A percentile compares a stretch with the other conserved stretches of the same genome.
Evolutionary conservation across 2,797 vertebrate species (phyloP).

Genomic region (Manis crassicaudata): DNA sequence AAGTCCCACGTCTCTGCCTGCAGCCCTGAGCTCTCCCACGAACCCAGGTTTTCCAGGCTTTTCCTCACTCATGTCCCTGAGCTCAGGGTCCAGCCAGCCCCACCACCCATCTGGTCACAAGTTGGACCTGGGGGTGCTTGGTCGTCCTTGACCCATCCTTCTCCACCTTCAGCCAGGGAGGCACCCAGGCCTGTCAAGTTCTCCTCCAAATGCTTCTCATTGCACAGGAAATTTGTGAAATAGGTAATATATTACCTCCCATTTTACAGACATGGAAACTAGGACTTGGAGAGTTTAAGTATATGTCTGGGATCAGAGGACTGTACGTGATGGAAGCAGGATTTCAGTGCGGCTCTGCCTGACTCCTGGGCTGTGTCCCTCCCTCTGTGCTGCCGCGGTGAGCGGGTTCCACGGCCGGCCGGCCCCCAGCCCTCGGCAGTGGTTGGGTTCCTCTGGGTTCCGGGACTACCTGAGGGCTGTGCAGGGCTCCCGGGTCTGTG

Average conservation of each 20-base stretch:
- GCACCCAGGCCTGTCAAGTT: not conserved
- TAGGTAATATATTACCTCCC: not conserved
- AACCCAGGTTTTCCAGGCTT: not conserved
- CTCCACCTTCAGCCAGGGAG: not conserved
- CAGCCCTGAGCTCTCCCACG: not conserved
- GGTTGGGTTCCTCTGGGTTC: not conserved
- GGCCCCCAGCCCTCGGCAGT: not conserved
- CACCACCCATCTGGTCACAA: not conserved
- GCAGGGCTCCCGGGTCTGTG: too few species aligned
- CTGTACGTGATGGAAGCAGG: not conserved
- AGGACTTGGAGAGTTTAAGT: not conserved
- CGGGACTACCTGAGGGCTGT: not conserved
- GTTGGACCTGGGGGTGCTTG: not conserved
- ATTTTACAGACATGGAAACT: not conserved
- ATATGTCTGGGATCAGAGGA: not conserved
- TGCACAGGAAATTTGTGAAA: not conserved
- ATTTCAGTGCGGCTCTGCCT: not conserved
- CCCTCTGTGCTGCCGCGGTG: too few species aligned
- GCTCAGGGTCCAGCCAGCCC: not conserved
- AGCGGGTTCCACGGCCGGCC: rapidly evolving
- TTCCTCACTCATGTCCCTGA: not conserved
- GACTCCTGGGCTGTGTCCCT: not conserved
- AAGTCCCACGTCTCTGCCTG: not conserved
- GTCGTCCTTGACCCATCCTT: not conserved
- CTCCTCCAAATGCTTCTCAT: not conserved